Evolutionary conservation across 2,113 vertebrate species (phyloP).

Genomic region (Picathartes gymnocephalus): DNA sequence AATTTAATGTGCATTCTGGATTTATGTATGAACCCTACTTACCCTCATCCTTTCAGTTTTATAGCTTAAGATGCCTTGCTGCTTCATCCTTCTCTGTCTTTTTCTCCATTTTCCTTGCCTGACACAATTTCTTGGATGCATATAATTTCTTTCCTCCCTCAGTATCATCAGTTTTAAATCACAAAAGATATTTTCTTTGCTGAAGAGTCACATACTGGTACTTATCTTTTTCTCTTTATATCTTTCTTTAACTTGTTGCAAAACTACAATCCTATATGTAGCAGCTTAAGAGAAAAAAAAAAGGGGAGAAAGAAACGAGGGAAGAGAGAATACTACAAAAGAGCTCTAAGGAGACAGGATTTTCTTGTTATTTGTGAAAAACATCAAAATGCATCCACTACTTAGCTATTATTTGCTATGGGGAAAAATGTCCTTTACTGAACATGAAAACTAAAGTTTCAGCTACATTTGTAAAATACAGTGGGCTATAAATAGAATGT

Average conservation of each 20-base stretch:
- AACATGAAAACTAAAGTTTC: slow-evolving; percentile 6
- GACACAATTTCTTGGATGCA: neutral
- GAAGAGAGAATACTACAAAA: neutral
- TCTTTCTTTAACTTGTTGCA: slow-evolving; percentile 10
- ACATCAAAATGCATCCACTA: neutral
- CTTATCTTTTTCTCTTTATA: neutral
- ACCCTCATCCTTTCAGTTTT: neutral
- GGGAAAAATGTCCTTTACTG: neutral
- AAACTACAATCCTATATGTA: neutral
- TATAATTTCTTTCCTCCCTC: neutral
- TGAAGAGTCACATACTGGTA: neutral
- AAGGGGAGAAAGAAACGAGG: neutral
- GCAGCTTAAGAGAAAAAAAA: neutral
- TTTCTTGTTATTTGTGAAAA: neutral
- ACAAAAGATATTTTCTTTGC: neutral
- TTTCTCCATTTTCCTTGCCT: neutral
- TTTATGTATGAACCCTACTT: neutral
- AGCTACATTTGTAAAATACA: slow-evolving; percentile 18
- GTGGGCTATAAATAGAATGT: slow-evolving; percentile 34
- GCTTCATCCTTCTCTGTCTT: neutral
- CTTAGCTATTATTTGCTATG: neutral
- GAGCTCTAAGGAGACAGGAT: neutral
- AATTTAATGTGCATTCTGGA: neutral
- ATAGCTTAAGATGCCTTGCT: neutral
- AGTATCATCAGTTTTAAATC: neutral